Percentiles rank a stretch among this genome's conserved stretches.
These are phyloP conservation scores for Heliangelus exortis DNA, from an alignment of 2,797 vertebrate species.

Conservation along the genomic window DNA sequence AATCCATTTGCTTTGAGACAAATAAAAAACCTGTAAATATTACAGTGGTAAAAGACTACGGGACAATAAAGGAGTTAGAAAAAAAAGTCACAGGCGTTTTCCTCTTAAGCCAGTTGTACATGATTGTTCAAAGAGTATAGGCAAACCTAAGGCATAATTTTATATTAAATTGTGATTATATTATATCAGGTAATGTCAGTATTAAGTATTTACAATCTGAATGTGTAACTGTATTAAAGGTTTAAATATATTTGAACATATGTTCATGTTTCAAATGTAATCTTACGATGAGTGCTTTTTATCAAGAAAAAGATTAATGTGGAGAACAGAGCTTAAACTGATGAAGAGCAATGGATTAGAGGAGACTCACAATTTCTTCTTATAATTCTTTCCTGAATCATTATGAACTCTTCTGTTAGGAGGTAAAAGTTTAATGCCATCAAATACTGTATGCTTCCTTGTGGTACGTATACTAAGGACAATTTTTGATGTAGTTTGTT, in stretches of 20 bases:
- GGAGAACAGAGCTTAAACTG: background rate
- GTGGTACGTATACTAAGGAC: background rate
- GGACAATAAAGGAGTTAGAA: background rate
- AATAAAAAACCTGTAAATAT: background rate
- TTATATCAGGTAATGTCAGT: background rate
- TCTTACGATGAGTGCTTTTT: background rate
- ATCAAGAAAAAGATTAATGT: background rate
- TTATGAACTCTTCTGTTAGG: background rate
- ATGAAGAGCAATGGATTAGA: background rate
- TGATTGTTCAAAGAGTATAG: background rate
- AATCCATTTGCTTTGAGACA: background rate
- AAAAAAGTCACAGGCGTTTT: background rate
- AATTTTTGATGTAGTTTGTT: background rate
- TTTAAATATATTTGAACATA: background rate
- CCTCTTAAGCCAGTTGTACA: background rate
- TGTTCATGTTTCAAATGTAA: background rate
- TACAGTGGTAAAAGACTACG: background rate
- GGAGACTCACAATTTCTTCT: background rate
- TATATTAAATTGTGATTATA: background rate
- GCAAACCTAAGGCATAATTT: background rate
- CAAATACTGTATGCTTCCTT: background rate
- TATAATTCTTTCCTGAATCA: too few species aligned
- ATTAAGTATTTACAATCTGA: background rate
- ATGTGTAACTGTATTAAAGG: background rate
- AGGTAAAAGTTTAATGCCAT: background rate